Evolutionary conservation across 30 jellyfish, hydroid and myxozoan species (phyloP).

Genomic region (Chrysaora quinquecirrha): DNA sequence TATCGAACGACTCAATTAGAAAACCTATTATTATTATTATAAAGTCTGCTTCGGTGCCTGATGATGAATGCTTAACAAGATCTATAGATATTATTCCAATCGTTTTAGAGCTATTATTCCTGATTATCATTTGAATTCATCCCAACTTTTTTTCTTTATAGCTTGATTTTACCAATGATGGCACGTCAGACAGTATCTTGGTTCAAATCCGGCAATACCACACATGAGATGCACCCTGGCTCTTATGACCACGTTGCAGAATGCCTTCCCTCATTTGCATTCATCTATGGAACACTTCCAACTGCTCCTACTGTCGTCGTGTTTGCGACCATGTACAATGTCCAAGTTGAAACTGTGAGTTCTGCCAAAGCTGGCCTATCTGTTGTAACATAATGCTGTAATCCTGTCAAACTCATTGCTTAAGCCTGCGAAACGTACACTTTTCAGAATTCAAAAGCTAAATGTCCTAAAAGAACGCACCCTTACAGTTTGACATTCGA

Average conservation of each 20-base stretch:
- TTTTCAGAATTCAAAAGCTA: not conserved
- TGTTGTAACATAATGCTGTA: too few species aligned
- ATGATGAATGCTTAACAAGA: too few species aligned
- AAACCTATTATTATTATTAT: too few species aligned
- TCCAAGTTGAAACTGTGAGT: slow-evolving; percentile 72
- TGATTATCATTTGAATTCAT: too few species aligned
- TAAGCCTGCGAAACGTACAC: not conserved
- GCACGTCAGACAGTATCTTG: slow-evolving; percentile 60
- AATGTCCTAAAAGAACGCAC: not conserved
- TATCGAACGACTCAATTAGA: too few species aligned
- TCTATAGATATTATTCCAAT: too few species aligned
- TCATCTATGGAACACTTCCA: slow-evolving; percentile 89
- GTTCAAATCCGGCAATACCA: slow-evolving; percentile 1
- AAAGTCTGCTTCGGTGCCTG: too few species aligned
- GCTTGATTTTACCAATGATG: slow-evolving; percentile 66
- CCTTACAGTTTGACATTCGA: too few species aligned
- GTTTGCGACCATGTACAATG: slow-evolving; percentile 70
- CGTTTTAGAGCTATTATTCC: too few species aligned
- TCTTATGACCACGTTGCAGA: too few species aligned
- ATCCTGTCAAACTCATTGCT: too few species aligned
- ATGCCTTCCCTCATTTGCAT: slow-evolving; percentile 63
- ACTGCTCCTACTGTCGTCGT: slow-evolving; percentile 93
- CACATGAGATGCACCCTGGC: not conserved
- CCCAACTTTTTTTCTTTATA: slow-evolving; percentile 6
- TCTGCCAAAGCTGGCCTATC: too few species aligned